Evolutionary conservation across 2,113 vertebrate species (phyloP).

Genomic region (Poicephalus gulielmi): DNA sequence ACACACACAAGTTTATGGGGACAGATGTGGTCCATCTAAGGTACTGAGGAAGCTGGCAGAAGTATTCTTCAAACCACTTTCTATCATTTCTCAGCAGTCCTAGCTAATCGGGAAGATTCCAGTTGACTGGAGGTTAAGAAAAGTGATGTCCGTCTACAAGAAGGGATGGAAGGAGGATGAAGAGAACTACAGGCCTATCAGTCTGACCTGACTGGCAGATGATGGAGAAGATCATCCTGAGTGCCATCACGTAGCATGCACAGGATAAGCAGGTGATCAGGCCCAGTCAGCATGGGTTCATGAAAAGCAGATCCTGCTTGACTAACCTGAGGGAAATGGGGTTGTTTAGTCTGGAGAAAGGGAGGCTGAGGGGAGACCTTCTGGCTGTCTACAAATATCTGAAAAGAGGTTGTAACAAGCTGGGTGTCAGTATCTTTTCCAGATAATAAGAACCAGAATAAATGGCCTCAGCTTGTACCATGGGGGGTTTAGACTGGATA

Average conservation of each 20-base stretch:
- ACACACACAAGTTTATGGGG: not conserved
- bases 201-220: no score
- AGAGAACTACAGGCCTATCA: not conserved
- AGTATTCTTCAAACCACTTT: not conserved
- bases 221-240: not conserved
- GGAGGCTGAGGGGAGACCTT: not conserved
- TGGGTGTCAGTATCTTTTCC: not conserved
- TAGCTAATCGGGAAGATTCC: accelerated
- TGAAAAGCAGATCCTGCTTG: not conserved
- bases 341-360: not conserved
- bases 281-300: not conserved
- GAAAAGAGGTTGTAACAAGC: not conserved
- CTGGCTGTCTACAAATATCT: not conserved
- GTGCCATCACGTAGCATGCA: not conserved
- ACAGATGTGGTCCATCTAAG: not conserved
- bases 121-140: no score
- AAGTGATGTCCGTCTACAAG: not conserved
- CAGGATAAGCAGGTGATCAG: not conserved
- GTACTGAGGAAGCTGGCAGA: not conserved
- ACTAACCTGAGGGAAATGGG: not conserved
- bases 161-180: not conserved
- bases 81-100: not conserved
- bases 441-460: not conserved
- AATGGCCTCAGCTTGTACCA: not conserved
- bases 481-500: not conserved